A percentile compares a stretch with the other conserved stretches of the same genome.
Evolutionary conservation across 2,888 invertebrate genomes (phyloP).

Genomic region (Peribatodes rhomboidaria): DNA sequence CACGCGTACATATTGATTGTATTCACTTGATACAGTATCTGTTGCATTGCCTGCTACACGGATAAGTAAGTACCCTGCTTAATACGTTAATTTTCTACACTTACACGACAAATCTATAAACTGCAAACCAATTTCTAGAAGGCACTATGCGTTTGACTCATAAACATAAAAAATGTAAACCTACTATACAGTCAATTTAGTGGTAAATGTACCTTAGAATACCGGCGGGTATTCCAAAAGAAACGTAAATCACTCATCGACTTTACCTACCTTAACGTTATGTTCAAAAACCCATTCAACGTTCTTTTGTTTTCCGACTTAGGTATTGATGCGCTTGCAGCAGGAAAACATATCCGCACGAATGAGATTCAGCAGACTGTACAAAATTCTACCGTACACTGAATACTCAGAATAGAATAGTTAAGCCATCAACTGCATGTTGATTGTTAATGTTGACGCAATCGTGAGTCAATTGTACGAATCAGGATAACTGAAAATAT

Average conservation of each 20-base stretch:
- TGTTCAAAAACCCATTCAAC: background rate
- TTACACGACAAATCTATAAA: no score
- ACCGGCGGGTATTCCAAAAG: background rate
- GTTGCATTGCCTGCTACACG: no score
- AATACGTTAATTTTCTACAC: no score
- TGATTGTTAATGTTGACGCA: constrained; percentile 25
- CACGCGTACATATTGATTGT: no score
- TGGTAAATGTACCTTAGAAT: constrained; percentile 1
- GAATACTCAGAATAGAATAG: constrained; percentile 29
- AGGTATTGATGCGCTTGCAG: background rate
- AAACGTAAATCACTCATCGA: background rate
- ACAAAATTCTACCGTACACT: background rate
- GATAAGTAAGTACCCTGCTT: no score
- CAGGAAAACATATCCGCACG: constrained; percentile 12
- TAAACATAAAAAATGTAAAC: no score
- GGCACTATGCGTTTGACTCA: no score
- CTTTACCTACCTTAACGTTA: background rate
- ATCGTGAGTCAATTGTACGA: constrained; percentile 27
- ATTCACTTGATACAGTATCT: no score
- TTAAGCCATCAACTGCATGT: constrained; percentile 22
- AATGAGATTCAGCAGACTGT: background rate
- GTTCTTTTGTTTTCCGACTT: background rate
- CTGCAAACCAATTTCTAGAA: no score
- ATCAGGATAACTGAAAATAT: constrained; percentile 24
- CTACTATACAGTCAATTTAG: background rate